Evolutionary conservation across 1,140 invertebrate genomes (phyloP), one percentile per base, ranked within the genome.

Genomic region (Conopomorpha cramerella): DNA sequence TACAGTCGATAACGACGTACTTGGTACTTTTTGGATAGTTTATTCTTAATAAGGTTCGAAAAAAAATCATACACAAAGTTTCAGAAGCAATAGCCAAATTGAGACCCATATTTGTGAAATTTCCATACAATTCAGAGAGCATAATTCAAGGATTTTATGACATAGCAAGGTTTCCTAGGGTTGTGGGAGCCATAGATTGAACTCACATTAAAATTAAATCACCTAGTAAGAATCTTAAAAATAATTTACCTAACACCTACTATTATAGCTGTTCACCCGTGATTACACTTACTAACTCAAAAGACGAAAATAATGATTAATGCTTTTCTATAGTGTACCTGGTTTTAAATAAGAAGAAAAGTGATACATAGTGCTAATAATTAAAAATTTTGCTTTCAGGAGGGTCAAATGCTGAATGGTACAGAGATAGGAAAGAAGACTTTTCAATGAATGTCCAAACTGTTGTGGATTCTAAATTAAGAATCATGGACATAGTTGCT

Each of bases 381-480:
- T 23, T 23, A 23, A 6, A 23, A 4, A 23, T 23, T 23, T 23
- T 23, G 19, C 10, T 23, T 23, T 23, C 19, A 23, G 19, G 19
- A 26, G 45, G 48, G 30, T 41, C 46, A 13, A 41, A 50, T 29
- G 46, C 49, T 11, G 49, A 64, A 30, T 26, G 49, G 3, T 66
- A 57, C 35, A n/a, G 57, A 1, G 63, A 68, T 30, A 46, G 49
- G 6, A 29, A 10, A 11, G 3, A 3, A 4, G 11, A 29, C 28
- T 13, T 11, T 13, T 29, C 28, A 29, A 39, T 70, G 8, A 64
- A 64, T 39, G 51, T 67, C n/a, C 60, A 70, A 30, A 41, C 43
- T 27, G 46, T 62, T 16, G 46, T 45, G 40, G 46, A 54, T 43
- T 38, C 51, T 29, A 39, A 52, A 31, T 41, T 56, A 19, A 16